Evolutionary conservation across 2,888 invertebrate species (phyloP).

Genomic region (Aporophyla nigra): DNA sequence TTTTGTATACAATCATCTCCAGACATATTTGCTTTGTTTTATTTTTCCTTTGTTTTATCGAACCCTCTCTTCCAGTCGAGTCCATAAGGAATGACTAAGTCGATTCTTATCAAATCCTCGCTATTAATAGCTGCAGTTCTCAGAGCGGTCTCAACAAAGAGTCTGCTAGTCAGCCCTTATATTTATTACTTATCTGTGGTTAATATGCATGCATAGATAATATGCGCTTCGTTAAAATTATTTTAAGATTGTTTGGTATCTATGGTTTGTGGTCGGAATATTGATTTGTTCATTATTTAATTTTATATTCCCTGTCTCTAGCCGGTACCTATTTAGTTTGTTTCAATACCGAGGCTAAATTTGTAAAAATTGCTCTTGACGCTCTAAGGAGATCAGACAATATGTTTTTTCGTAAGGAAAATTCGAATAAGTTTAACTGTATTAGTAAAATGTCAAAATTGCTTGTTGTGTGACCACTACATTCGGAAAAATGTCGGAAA

Average conservation of each 20-base stretch:
- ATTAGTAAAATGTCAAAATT: background rate
- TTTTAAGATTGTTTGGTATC: slow-evolving; percentile 49
- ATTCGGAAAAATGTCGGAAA: background rate
- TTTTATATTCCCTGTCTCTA: no score
- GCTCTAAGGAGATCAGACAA: no score
- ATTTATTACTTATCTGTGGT: slow-evolving; percentile 65
- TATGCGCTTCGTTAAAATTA: slow-evolving; percentile 56
- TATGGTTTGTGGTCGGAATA: slow-evolving; percentile 43
- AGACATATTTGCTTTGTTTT: slow-evolving; percentile 10
- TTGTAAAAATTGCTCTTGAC: no score
- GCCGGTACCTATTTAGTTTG: no score
- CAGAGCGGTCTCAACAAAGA: slow-evolving; percentile 65
- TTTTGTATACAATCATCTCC: slow-evolving; percentile 13
- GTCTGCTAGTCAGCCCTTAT: slow-evolving; percentile 50
- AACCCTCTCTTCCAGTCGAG: slow-evolving; percentile 36
- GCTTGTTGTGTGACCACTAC: background rate
- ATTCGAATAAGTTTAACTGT: no score
- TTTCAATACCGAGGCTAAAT: no score
- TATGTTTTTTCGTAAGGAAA: no score
- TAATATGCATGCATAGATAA: slow-evolving; percentile 65
- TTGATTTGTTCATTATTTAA: slow-evolving; percentile 4
- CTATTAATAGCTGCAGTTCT: slow-evolving; percentile 64
- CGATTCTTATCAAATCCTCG: slow-evolving; percentile 66
- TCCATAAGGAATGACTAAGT: slow-evolving; percentile 62
- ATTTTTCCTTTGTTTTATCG: slow-evolving; percentile 56